Base-by-base conservation (phyloP, 30 jellyfish, hydroid and myxozoan species). In the Turritopsis rubra region DNA sequence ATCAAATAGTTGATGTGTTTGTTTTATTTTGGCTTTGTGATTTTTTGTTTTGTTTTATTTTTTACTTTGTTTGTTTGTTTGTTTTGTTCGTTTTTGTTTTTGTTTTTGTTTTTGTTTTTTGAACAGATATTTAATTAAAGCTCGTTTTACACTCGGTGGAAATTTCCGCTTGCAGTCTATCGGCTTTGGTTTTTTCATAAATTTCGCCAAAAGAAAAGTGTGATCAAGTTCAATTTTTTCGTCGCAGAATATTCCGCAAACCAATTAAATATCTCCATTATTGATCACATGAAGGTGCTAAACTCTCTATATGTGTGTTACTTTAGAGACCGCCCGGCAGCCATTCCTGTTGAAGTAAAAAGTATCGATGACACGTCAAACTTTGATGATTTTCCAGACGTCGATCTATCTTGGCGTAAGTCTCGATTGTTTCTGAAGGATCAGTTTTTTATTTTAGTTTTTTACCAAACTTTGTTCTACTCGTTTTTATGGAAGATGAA, bases 351-450 rank as follows among this genome's bases (percentile, higher is more conserved):
- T 7, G 97, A 95, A 75, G 97, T 95, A 66, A 95, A 89, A 81
- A 85, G 98, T 29, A 95, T 95, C 72, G 99, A 95, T 52, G 99
- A 95, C 89, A 95, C 99, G 19, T 90, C 97, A 24, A 89, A 95
- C 76, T 95, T 89, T 75, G 99, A 95, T 72, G 97, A 95, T 31
- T 95, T 89, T 71, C 96, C 97, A 8, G 97, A 89, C 75, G 96
- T 95, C 1, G 97, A 95, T 75, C 77, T 90, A 22, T 86, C 96
- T 8, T 95, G 99, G 99, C 85, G 99, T 90, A 82, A 83, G 96
- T 87, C 41, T 7, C 0, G 19, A 60, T 60, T 60, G 0, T 60
- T 23, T 18, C 21, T 23, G 30, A 7, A 16, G 16, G 9, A 68
- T 66, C 17, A 66, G 5, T 66, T 66, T n/a, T 17, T 66, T 7